A percentile compares a stretch with the other conserved stretches of the same genome.
These are phyloP conservation scores for Pseudorhombus dupliciocellatus DNA, from an alignment of 2,113 vertebrate species.

Conservation along the genomic window DNA sequence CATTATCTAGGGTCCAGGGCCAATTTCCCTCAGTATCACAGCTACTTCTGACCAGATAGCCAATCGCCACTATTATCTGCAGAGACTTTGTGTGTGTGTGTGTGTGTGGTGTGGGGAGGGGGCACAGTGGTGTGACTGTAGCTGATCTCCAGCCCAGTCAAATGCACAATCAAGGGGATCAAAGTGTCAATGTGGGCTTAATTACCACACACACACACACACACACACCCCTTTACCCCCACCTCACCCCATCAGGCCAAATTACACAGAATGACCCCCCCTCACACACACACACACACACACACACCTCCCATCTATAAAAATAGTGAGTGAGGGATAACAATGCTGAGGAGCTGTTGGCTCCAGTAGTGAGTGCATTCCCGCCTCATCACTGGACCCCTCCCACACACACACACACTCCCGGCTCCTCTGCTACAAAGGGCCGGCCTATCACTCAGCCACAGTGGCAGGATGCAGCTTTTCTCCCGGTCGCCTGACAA, in stretches of 20 bases:
- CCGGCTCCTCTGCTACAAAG: slow-evolving; percentile 57
- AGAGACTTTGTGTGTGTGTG: background rate
- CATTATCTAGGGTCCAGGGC: slow-evolving; percentile 18
- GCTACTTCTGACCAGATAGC: slow-evolving; percentile 59
- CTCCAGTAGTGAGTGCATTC: slow-evolving; percentile 56
- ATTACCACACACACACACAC: slow-evolving; percentile 66
- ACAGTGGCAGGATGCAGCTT: slow-evolving; percentile 72
- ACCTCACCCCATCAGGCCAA: slow-evolving; percentile 63
- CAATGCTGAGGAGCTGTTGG: slow-evolving; percentile 73
- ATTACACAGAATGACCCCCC: slow-evolving; percentile 64
- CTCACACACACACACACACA: background rate
- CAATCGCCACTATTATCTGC: slow-evolving; percentile 3
- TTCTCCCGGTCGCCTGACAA: slow-evolving; percentile 55
- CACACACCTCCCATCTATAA: slow-evolving; percentile 62
- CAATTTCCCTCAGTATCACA: slow-evolving; percentile 30
- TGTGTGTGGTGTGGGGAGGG: background rate
- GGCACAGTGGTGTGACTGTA: slow-evolving; percentile 9
- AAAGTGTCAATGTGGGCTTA: slow-evolving; percentile 82
- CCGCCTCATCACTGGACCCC: slow-evolving; percentile 27
- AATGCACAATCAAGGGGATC: slow-evolving; percentile 83
- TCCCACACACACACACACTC: slow-evolving; percentile 10
- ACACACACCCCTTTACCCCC: background rate
- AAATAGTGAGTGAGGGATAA: slow-evolving; percentile 76
- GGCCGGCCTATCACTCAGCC: slow-evolving; percentile 68
- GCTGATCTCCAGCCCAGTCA: slow-evolving; percentile 79